These are phyloP conservation scores for Leucophenga maculata DNA, from an alignment of 2,888 invertebrate genomes.

Conservation along the genomic window DNA sequence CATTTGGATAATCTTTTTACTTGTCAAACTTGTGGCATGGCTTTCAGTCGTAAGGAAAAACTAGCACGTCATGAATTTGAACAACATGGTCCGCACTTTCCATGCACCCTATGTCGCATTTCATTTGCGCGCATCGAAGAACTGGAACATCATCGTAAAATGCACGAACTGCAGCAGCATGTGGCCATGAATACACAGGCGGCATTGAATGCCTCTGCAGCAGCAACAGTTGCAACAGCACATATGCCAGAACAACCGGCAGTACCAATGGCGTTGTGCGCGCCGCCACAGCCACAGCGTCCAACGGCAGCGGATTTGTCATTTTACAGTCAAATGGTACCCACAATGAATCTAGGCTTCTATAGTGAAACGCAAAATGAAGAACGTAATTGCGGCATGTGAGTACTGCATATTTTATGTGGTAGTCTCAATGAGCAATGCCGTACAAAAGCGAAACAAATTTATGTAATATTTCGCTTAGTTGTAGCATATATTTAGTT, in stretches of 20 bases:
- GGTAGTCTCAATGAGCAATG: too few relatives aligned
- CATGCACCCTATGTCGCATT: conserved; percentile 76
- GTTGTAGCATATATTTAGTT: too few relatives aligned
- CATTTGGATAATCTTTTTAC: conserved; percentile 81
- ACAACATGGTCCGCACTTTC: conserved; percentile 77
- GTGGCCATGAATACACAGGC: conserved; percentile 54
- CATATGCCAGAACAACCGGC: conserved; percentile 6
- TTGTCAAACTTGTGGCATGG: conserved; percentile 78
- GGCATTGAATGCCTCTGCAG: conserved; percentile 45
- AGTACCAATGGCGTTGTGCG: conserved; percentile 4
- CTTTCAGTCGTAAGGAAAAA: conserved; percentile 78
- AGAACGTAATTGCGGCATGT: conserved; percentile 53
- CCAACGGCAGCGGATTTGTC: conserved; percentile 59
- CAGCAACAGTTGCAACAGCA: neutral
- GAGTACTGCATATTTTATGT: conserved; percentile 11
- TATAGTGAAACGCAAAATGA: conserved; percentile 70
- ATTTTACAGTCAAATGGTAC: conserved; percentile 67
- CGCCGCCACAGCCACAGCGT: conserved; percentile 35
- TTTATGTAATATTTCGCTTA: too few relatives aligned
- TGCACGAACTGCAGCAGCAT: conserved; percentile 68
- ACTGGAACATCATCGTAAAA: conserved; percentile 67
- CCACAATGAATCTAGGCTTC: conserved; percentile 69
- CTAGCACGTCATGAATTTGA: conserved; percentile 77
- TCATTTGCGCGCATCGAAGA: conserved; percentile 64
- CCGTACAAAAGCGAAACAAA: too few relatives aligned